Base-by-base conservation (phyloP, 2,113 vertebrate species). In the Ardeotis arabs region DNA sequence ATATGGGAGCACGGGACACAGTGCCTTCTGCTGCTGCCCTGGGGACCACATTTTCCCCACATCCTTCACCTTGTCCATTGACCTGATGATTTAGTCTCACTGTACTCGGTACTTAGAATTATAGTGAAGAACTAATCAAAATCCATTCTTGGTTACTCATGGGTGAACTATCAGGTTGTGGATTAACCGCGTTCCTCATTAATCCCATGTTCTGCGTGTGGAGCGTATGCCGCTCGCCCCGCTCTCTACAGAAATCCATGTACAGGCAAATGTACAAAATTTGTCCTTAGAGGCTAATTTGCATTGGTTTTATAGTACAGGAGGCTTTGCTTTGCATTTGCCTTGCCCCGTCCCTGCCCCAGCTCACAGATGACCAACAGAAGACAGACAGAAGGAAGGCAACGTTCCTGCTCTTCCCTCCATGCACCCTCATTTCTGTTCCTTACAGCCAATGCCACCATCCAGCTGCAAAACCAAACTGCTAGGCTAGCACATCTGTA, bases 1-100 rank as follows among this genome's bases (percentile, higher is more conserved):
- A 58, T 47, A 3, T 13, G 17, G 72, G 29, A 31, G 29, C 59
- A 29, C 0, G 3, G 55, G 72, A 3, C 52, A 14, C 0, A 0
- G 33, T 0, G 6, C 24, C 47, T 37, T 45, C 29, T 31, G 4
- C 12, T 2, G 6, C 47, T 22, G 47, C 39, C 18, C 37, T 31
- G 33, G n/a, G 29, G 53, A 49, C 59, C 7, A 0, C 7, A 1
- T 14, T 45, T 41, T 24, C 39, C 17, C 12, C 31, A 3, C n/a
- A 23, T 4, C 50, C 68, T 47, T 37, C 80, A 77, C 1, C 25
- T 14, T 45, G 16, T 33, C 35, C 21, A 2, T 0, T 3, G 9
- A 21, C 28, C 74, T n/a, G 6, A 14, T 16, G 28, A 33, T 11
- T 74, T 12, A 19, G 4, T 50, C 29, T 39, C 50, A 8, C 67